A percentile compares a stretch with the other conserved stretches of the same genome.
These are phyloP conservation scores for Pseudoips prasinana DNA, from an alignment of 2,888 invertebrate species.

Conservation along the genomic window DNA sequence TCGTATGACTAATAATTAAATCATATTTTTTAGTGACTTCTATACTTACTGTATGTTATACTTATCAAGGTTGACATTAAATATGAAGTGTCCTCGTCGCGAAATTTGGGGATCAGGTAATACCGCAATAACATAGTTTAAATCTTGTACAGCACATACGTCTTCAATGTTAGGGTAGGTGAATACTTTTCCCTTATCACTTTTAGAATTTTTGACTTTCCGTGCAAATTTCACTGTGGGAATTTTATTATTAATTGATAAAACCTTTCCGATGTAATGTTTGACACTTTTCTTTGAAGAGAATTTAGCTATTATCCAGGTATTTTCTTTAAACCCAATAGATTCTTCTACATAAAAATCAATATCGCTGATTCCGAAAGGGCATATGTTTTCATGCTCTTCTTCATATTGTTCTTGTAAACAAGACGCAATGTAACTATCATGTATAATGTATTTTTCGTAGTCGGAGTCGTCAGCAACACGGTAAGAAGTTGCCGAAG, in stretches of 20 bases:
- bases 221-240: slow-evolving; percentile 1
- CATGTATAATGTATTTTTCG: too few relatives aligned
- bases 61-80: not conserved
- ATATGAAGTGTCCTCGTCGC: slow-evolving; percentile 2
- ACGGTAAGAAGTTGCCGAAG: slow-evolving; percentile 2
- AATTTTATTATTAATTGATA: not conserved
- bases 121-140: not conserved
- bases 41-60: not conserved
- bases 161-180: not conserved
- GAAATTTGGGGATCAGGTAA: slow-evolving; percentile 2
- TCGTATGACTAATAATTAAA: too few relatives aligned
- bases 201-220: not conserved
- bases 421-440: too few relatives aligned
- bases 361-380: too few relatives aligned
- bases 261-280: slow-evolving; percentile 1
- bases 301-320: too few relatives aligned
- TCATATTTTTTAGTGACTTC: too few relatives aligned
- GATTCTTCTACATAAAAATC: too few relatives aligned
- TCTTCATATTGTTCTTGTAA: too few relatives aligned
- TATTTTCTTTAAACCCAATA: too few relatives aligned
- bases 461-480: slow-evolving; percentile 3
- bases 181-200: not conserved
- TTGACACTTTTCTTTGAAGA: slow-evolving; percentile 3
- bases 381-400: too few relatives aligned
- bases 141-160: not conserved